A percentile compares a stretch with the other conserved stretches of the same genome.
phyloP scores from a whole-genome alignment of 2,888 invertebrate species.

The Cantharis flavilabris region DNA sequence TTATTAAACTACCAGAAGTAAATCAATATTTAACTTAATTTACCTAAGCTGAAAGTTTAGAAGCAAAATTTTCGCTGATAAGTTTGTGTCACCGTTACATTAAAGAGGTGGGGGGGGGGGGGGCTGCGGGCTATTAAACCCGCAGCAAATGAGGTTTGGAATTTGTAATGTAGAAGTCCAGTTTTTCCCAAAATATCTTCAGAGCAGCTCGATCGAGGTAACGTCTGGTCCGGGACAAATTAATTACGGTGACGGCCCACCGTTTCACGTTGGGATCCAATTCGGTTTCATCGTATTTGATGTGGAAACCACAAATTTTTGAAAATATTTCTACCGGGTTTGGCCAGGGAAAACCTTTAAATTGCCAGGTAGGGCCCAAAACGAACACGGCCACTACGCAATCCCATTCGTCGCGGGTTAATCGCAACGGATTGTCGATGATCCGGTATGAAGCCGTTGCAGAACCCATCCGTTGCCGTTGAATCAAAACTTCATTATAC shows the following conservation, averaged over 20 bases:
- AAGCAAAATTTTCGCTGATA: background rate
- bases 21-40: background rate
- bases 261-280: slow-evolving; percentile 92
- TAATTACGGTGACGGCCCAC: slow-evolving; percentile 95
- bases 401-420: slow-evolving; percentile 94
- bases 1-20: background rate
- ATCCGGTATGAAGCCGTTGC: slow-evolving; percentile 91
- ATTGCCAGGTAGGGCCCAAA: slow-evolving; percentile 99
- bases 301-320: slow-evolving; percentile 91
- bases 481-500: slow-evolving; percentile 93
- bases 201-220: slow-evolving; percentile 96
- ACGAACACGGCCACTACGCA: slow-evolving; percentile 98
- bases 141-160: slow-evolving; percentile 71
- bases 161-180: slow-evolving; percentile 89
- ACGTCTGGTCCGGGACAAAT: slow-evolving; percentile 88
- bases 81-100: too few species aligned
- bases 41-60: background rate
- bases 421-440: slow-evolving; percentile 91
- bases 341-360: slow-evolving; percentile 99
- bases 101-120: too few species aligned
- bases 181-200: slow-evolving; percentile 95
- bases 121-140: too few species aligned
- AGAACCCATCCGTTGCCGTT: slow-evolving; percentile 74
- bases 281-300: slow-evolving; percentile 95
- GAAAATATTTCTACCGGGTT: slow-evolving; percentile 98